Evolutionary conservation across 2,888 invertebrate species (phyloP).

Genomic region (Julus scandinavius): DNA sequence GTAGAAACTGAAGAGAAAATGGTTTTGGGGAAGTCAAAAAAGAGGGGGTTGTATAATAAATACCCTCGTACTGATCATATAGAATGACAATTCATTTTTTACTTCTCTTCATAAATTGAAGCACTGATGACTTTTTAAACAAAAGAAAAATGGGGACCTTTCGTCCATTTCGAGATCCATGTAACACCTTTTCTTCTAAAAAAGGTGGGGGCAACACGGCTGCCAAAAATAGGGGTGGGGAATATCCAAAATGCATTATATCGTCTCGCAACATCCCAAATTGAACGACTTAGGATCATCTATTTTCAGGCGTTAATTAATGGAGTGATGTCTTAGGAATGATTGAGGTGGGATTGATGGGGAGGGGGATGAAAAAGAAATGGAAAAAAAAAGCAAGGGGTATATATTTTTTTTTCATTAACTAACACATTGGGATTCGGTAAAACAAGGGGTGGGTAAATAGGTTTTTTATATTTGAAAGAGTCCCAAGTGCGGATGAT

Average conservation of each 20-base stretch:
- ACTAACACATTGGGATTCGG: neutral
- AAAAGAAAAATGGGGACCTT: constrained; percentile 1
- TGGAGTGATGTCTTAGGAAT: neutral
- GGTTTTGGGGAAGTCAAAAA: neutral
- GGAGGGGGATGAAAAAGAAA: neutral
- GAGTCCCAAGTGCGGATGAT: neutral
- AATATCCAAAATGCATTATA: neutral
- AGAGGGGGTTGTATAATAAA: neutral
- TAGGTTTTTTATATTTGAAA: neutral
- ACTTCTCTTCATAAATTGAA: neutral
- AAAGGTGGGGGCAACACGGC: neutral
- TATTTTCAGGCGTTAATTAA: neutral
- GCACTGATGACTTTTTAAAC: neutral
- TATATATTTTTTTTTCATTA: neutral
- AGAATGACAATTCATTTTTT: neutral
- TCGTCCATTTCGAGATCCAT: neutral
- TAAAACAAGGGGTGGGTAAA: neutral
- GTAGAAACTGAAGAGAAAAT: constrained; percentile 1
- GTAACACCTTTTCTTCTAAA: neutral
- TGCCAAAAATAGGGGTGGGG: no score
- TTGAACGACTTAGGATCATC: neutral
- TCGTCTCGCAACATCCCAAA: neutral
- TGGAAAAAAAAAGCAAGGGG: neutral
- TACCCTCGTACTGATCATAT: neutral
- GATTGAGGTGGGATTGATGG: neutral